These are phyloP conservation scores for Anguilla japonica DNA, from an alignment of 2,113 vertebrate species.

Conservation along the genomic window DNA sequence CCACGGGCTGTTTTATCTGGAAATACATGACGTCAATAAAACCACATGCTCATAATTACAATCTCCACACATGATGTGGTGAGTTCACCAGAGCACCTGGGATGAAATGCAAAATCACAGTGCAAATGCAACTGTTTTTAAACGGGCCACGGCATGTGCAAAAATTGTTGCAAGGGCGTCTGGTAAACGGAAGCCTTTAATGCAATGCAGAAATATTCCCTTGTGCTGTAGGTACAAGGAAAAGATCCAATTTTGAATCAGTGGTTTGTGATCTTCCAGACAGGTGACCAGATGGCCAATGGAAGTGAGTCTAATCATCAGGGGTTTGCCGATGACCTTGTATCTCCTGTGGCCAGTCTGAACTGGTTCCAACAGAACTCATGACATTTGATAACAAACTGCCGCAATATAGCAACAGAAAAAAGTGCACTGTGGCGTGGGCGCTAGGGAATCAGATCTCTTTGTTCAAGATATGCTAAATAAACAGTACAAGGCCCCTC, in stretches of 20 bases:
- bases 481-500: background rate
- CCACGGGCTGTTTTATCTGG: background rate
- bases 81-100: background rate
- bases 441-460: background rate
- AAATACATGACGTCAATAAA: background rate
- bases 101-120: background rate
- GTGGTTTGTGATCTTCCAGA: background rate
- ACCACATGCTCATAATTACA: background rate
- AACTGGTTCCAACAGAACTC: no score
- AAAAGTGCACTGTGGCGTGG: background rate
- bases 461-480: background rate
- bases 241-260: background rate
- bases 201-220: background rate
- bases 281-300: background rate
- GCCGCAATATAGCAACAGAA: background rate
- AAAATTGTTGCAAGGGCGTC: background rate
- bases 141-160: background rate
- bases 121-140: background rate
- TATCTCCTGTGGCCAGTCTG: background rate
- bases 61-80: background rate
- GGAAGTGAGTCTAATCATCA: background rate
- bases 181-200: background rate
- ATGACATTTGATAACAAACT: background rate
- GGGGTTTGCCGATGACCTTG: background rate
- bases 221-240: background rate